Percentiles rank a stretch among this genome's conserved stretches.
phyloP scores from a whole-genome alignment of 2,113 vertebrate genomes.

The Myotis brandtii region DNA sequence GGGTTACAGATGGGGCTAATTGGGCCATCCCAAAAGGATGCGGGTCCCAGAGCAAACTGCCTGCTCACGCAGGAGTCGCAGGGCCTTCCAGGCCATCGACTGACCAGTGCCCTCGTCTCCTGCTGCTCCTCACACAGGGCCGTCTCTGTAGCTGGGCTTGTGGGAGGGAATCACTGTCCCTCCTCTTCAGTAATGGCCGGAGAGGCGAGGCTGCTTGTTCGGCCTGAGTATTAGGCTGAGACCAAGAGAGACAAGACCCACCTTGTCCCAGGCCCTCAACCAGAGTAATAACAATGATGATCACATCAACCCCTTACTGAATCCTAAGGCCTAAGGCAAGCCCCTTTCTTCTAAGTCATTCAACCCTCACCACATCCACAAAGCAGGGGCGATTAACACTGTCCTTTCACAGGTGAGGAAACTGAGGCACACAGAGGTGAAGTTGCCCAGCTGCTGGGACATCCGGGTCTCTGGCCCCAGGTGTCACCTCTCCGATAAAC shows the following conservation, averaged over 20 bases:
- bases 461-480: not conserved
- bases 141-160: not conserved
- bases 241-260: not conserved
- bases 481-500: not conserved
- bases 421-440: not conserved
- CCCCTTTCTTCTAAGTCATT: not conserved
- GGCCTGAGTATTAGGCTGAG: not conserved
- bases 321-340: not conserved
- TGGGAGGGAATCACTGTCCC: not conserved
- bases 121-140: too few relatives aligned
- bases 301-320: not conserved
- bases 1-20: not conserved
- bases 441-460: not conserved
- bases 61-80: rapidly evolving
- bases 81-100: not conserved
- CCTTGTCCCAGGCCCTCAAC: not conserved
- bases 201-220: too few relatives aligned
- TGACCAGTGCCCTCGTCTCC: not conserved
- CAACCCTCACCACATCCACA: not conserved
- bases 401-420: not conserved
- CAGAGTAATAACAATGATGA: not conserved
- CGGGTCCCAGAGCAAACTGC: not conserved
- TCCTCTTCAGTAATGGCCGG: not conserved
- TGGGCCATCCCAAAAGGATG: not conserved
- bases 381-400: not conserved